A percentile compares a stretch with the other conserved stretches of the same genome.
Evolutionary conservation across 2,888 invertebrate genomes (phyloP).

Genomic region (Dione juno): DNA sequence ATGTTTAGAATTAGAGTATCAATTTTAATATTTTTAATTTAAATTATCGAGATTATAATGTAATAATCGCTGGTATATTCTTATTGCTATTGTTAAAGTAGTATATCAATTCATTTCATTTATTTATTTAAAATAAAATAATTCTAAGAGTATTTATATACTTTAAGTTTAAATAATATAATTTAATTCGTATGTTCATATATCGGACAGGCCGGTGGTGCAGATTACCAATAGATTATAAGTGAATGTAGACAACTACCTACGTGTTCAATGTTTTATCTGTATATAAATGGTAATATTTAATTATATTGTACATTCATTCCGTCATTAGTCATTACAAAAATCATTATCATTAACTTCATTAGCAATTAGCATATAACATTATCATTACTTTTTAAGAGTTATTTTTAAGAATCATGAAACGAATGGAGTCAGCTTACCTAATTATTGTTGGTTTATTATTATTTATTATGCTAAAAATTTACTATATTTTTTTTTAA

Average conservation of each 20-base stretch:
- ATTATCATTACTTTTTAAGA: conserved; percentile 8
- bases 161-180: conserved; percentile 5
- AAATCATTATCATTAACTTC: conserved; percentile 17
- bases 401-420: conserved; percentile 25
- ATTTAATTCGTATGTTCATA: conserved; percentile 43
- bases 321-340: conserved; percentile 3
- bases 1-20: too few relatives aligned
- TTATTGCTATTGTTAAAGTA: not conserved
- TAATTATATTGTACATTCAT: conserved; percentile 36
- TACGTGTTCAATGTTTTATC: conserved; percentile 68
- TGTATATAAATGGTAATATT: conserved; percentile 54
- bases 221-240: conserved; percentile 80
- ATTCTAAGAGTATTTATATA: not conserved
- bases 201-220: conserved; percentile 79
- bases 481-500: conserved; percentile 29
- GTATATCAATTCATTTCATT: not conserved
- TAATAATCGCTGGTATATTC: not conserved
- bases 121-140: conserved; percentile 6
- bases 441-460: conserved; percentile 38
- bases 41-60: not conserved
- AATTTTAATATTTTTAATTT: too few relatives aligned
- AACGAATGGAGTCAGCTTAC: conserved; percentile 46
- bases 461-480: conserved; percentile 23
- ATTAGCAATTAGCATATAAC: conserved; percentile 4
- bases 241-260: conserved; percentile 65